Percentiles rank a stretch among this genome's conserved stretches.
Conservation (phyloP, 2,888 invertebrate species). For the Nomada flava region DNA sequence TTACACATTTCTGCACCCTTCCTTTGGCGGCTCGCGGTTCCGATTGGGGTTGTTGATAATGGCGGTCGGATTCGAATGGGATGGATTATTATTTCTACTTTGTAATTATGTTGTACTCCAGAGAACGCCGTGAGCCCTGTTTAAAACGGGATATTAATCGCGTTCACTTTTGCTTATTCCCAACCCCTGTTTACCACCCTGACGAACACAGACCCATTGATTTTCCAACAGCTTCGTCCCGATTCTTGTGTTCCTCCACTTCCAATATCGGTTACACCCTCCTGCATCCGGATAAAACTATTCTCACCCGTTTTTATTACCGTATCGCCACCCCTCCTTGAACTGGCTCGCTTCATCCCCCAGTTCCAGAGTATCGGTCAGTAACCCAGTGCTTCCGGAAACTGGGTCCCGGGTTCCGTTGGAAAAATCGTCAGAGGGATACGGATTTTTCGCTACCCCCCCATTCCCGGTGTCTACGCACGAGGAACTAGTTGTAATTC, state of each 20-base stretch:
- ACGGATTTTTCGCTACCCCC: conserved; percentile 37
- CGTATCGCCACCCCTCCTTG: not conserved
- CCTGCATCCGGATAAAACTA: not conserved
- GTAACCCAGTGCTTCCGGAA: conserved; percentile 45
- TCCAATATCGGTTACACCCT: not conserved
- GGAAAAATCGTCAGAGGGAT: not conserved
- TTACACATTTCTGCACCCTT: conserved; percentile 1
- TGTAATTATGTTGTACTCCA: too few species aligned
- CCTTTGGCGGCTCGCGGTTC: conserved; percentile 7
- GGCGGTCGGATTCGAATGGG: not conserved
- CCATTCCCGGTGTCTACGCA: conserved; percentile 29
- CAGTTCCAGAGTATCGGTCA: conserved; percentile 35
- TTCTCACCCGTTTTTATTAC: not conserved
- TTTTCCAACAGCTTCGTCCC: too few species aligned
- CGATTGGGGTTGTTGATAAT: not conserved
- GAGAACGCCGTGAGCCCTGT: too few species aligned
- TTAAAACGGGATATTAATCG: too few species aligned
- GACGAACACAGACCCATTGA: too few species aligned
- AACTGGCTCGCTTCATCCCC: conserved; percentile 8
- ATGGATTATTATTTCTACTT: too few species aligned
- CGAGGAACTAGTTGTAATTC: conserved; percentile 31
- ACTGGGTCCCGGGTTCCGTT: conserved; percentile 13
- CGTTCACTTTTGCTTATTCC: too few species aligned
- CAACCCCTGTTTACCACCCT: too few species aligned
- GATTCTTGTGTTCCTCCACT: not conserved